Percentiles rank a stretch among this genome's conserved stretches.
Conservation (phyloP, 2,797 vertebrate genomes). For the Scolopax rusticola region DNA sequence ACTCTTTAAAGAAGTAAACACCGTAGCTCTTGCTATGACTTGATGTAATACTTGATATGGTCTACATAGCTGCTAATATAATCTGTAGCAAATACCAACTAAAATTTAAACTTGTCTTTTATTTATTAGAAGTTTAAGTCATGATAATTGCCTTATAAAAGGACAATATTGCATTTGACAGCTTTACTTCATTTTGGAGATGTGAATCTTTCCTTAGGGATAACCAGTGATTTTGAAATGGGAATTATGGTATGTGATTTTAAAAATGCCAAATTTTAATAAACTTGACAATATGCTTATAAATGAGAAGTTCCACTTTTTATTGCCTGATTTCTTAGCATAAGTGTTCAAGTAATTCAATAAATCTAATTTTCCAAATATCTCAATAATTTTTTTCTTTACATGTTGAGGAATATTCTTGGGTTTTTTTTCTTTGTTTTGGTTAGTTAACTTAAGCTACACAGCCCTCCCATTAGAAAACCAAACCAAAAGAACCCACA, state of each 20-base stretch:
- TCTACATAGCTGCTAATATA: background rate
- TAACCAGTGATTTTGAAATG: background rate
- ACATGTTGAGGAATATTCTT: background rate
- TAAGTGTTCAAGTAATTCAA: background rate
- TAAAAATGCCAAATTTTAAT: background rate
- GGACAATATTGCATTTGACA: background rate
- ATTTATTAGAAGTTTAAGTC: background rate
- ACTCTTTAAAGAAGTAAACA: background rate
- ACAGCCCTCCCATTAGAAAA: background rate
- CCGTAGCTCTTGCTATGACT: background rate
- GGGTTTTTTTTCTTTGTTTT: background rate
- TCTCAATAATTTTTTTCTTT: background rate
- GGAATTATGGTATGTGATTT: background rate
- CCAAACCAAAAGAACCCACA: background rate
- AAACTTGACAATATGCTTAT: background rate
- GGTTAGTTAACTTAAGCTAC: background rate
- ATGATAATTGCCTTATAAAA: slow-evolving; percentile 3
- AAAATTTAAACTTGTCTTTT: background rate
- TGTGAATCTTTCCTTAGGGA: background rate
- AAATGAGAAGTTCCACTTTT: background rate
- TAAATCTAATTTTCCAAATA: background rate
- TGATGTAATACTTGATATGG: background rate
- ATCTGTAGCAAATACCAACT: background rate
- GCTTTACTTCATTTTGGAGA: slow-evolving; percentile 21
- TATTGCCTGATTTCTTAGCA: background rate